Conservation (phyloP, 2,888 invertebrate genomes). For the Chymomyza amoena region DNA sequence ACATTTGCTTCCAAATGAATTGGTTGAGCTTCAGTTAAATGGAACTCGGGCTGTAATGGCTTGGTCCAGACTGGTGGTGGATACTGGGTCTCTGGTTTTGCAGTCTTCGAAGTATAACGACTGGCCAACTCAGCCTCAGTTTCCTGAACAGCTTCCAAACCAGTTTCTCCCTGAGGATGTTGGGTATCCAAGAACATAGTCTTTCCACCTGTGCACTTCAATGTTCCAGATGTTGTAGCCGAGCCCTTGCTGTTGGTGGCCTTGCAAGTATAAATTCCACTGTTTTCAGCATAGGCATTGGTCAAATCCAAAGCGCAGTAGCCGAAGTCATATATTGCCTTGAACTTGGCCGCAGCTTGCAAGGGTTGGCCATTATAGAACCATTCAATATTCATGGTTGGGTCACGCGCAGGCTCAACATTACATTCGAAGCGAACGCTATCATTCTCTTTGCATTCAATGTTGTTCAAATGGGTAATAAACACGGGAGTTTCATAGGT, state of each 20-base stretch:
- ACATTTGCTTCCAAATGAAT: conserved; percentile 96
- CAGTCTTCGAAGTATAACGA: conserved; percentile 85
- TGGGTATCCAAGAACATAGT: conserved; percentile 93
- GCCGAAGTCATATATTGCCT: conserved; percentile 97
- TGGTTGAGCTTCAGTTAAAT: conserved; percentile 89
- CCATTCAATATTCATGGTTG: conserved; percentile 95
- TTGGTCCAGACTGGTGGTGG: conserved; percentile 92
- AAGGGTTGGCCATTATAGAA: conserved; percentile 95
- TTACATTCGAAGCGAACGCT: conserved; percentile 94
- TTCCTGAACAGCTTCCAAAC: conserved; percentile 92
- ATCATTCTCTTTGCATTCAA: conserved; percentile 92
- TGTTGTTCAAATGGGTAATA: conserved; percentile 93
- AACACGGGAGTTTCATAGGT: conserved; percentile 92
- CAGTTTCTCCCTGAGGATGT: conserved; percentile 95
- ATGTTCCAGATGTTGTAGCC: conserved; percentile 93
- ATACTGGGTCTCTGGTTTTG: conserved; percentile 87
- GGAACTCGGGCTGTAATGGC: conserved; percentile 89
- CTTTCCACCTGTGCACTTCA: conserved; percentile 89
- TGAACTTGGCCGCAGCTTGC: conserved; percentile 92
- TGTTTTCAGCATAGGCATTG: conserved; percentile 93
- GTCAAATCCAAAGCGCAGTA: conserved; percentile 94
- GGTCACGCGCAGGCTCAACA: conserved; percentile 94
- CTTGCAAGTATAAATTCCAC: conserved; percentile 93
- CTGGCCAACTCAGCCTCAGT: conserved; percentile 90
- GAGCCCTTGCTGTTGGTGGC: conserved; percentile 93